Base-by-base conservation (phyloP, 1,140 invertebrate species). In the Antheraea pernyi region DNA sequence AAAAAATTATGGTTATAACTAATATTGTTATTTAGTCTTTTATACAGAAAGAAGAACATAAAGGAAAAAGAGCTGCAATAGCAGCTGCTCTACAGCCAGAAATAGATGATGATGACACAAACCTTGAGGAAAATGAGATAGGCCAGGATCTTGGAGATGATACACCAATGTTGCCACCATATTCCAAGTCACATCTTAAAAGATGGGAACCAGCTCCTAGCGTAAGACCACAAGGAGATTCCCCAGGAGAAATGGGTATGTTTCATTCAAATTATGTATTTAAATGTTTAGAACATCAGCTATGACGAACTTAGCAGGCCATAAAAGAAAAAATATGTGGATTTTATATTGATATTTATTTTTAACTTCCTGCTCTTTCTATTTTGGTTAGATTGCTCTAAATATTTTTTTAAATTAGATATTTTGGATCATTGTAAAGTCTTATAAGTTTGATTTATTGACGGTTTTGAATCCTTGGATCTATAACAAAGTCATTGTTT, bases 201-300 rank as follows among this genome's bases (percentile, higher is more conserved):
- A 92, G 94, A 72, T 98, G 97, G 97, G 89, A 94, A 70, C 94
- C 95, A 10, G 95, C 95, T 7, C 96, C 95, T 46, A 86, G 94
- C 5, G 95, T 98, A 0, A 86, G 90, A 48, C 95, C 96, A 71
- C 92, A 93, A n/a, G 92, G 93, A 53, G 95, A 96, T 3, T 94
- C 89, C 53, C 97, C 97, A 5, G 98, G 98, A 30, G 98, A 99
- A 93, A 94, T 97, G 94, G 98, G 97, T 93, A 84, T 75, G 83
- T 77, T 16, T 16, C 7, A 13, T 53, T 16, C 5, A 16, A 13
- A 53, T 53, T 53, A 8, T 9, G n/a, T 9, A 42, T 42, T 30
- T 4, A 30, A 30, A 30, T 30, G 22, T 30, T 30, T 30, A 2
- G 22, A 30, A 30, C 22, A 30, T 30, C 22, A 30, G 22, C 22